These are phyloP conservation scores for Sander lucioperca DNA, from an alignment of 2,113 vertebrate species.

Conservation along the genomic window DNA sequence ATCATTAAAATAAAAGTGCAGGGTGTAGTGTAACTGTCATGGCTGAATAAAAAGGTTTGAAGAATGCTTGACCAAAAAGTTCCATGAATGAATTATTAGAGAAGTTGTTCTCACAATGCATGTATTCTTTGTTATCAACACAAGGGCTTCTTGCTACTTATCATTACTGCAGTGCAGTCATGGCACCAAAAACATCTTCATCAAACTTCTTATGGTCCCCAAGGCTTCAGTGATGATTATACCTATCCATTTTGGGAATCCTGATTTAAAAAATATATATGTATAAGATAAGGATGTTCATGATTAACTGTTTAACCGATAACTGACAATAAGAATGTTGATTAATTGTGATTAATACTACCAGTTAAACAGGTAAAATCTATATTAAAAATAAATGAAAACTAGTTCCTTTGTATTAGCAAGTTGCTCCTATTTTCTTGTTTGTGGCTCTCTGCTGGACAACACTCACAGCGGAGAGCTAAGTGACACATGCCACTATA, in stretches of 20 bases:
- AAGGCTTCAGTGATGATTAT: conserved; percentile 23
- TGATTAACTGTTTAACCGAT: no score
- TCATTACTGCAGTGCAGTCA: not conserved
- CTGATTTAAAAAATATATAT: not conserved
- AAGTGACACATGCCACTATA: no score
- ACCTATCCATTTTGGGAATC: conserved; percentile 25
- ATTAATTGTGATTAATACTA: no score
- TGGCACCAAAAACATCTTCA: conserved; percentile 18
- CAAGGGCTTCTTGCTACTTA: not conserved
- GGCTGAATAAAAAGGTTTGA: not conserved
- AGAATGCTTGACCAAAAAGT: conserved; percentile 7
- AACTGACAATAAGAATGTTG: no score
- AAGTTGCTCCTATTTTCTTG: no score
- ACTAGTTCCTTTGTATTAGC: no score
- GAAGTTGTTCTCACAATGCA: not conserved
- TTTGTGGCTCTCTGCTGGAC: no score
- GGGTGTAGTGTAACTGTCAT: not conserved
- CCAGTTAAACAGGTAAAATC: no score
- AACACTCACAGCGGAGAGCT: no score
- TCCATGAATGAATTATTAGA: not conserved
- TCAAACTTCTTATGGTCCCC: conserved; percentile 21
- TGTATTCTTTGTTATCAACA: conserved; percentile 1
- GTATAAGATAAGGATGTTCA: no score
- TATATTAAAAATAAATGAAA: no score
- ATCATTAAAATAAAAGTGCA: not conserved